A percentile compares a stretch with the other conserved stretches of the same genome.
These are phyloP conservation scores for Pagetopsis macropterus DNA, from an alignment of 2,797 vertebrate species.

Conservation along the genomic window DNA sequence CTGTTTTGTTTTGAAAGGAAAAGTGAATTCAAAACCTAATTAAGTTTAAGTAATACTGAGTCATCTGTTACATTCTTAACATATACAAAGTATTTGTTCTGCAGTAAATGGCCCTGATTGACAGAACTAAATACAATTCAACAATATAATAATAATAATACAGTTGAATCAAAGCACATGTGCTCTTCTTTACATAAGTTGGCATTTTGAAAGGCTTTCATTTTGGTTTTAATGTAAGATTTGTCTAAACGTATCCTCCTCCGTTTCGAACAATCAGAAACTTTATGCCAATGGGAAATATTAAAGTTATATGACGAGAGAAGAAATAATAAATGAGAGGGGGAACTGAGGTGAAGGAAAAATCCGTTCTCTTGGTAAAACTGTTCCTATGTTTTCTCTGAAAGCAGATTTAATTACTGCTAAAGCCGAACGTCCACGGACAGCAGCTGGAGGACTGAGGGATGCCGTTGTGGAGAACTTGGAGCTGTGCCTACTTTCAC, in stretches of 20 bases:
- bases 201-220: background rate
- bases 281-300: background rate
- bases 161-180: background rate
- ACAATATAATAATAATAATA: too few species aligned
- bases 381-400: slow-evolving; percentile 32
- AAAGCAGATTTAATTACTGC: slow-evolving; percentile 51
- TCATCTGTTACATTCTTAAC: too few species aligned
- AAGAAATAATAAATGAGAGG: background rate
- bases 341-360: background rate
- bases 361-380: slow-evolving; percentile 23
- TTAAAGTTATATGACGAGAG: background rate
- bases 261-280: background rate
- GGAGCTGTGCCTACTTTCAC: slow-evolving; percentile 44
- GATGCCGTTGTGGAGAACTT: slow-evolving; percentile 30
- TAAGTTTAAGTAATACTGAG: too few species aligned
- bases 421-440: slow-evolving; percentile 9
- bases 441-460: background rate
- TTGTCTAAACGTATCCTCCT: background rate
- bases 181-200: background rate
- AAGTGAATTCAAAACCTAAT: background rate
- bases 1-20: too few species aligned
- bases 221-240: background rate
- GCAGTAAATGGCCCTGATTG: background rate
- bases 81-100: background rate
- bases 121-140: background rate